Evolutionary conservation across 53 echinoderm and acorn worm species (phyloP).

Genomic region (Antedon mediterranea): DNA sequence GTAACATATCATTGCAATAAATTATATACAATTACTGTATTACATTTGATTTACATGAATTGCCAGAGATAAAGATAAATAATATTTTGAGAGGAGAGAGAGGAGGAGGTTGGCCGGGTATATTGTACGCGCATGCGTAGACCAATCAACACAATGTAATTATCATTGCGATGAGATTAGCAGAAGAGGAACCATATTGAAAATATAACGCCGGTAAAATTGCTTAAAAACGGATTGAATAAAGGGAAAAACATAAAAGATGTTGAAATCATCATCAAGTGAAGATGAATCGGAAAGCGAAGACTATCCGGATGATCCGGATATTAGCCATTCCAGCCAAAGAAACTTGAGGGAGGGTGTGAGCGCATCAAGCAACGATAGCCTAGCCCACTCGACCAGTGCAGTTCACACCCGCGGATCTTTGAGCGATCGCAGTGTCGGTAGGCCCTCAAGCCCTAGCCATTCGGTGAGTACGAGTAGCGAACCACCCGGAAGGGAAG

Average conservation of each 20-base stretch:
- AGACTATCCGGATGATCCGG: conserved; percentile 47
- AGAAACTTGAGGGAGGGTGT: conserved; percentile 42
- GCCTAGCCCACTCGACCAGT: conserved; percentile 44
- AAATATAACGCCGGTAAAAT: background rate
- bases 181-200: background rate
- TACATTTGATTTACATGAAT: too few relatives aligned
- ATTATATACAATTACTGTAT: too few relatives aligned
- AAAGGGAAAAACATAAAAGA: conserved; percentile 1
- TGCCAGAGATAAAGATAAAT: too few relatives aligned
- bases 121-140: background rate
- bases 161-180: background rate
- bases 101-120: too few relatives aligned
- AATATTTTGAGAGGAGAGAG: too few relatives aligned
- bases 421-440: conserved; percentile 42
- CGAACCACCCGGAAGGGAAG: conserved; percentile 67
- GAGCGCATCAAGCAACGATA: conserved; percentile 96
- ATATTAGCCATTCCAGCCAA: conserved; percentile 55
- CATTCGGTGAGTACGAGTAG: conserved; percentile 56
- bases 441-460: conserved; percentile 77
- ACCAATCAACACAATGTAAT: background rate
- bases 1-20: too few relatives aligned
- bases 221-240: background rate
- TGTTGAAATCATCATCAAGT: conserved; percentile 94
- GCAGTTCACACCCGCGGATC: conserved; percentile 31
- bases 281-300: conserved; percentile 97